Evolutionary conservation across 2,888 invertebrate species (phyloP).

Genomic region (Belgica antarctica): DNA sequence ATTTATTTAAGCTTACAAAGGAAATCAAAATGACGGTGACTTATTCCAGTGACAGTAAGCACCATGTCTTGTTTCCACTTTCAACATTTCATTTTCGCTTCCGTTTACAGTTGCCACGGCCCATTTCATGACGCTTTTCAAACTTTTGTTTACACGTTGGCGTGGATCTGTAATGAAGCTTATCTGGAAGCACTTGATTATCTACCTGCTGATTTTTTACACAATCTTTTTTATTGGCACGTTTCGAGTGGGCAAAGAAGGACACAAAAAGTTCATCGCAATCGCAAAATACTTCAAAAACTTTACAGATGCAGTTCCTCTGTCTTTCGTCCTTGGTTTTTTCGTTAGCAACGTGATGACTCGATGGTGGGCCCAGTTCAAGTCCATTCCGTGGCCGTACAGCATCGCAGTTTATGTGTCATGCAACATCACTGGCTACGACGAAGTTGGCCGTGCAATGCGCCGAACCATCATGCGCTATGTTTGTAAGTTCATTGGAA

Average conservation of each 20-base stretch:
- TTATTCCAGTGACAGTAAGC: not conserved
- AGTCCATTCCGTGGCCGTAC: slow-evolving; percentile 62
- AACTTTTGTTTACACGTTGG: slow-evolving; percentile 1
- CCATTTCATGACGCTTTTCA: not conserved
- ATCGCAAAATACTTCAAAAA: not conserved
- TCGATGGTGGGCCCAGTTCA: slow-evolving; percentile 35
- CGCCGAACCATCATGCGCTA: slow-evolving; percentile 60
- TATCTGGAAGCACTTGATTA: slow-evolving; percentile 3
- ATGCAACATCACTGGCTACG: slow-evolving; percentile 60
- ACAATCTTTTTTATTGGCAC: too few species aligned
- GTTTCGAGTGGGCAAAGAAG: not conserved
- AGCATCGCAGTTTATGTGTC: slow-evolving; percentile 60
- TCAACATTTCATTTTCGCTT: not conserved
- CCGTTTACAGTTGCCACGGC: slow-evolving; percentile 30
- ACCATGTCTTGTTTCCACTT: not conserved
- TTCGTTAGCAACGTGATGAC: slow-evolving; percentile 4
- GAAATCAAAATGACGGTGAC: not conserved
- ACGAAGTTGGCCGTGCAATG: slow-evolving; percentile 51
- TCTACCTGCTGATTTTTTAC: too few species aligned
- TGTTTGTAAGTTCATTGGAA: too few species aligned
- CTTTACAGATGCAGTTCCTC: not conserved
- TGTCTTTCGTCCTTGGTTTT: slow-evolving; percentile 24
- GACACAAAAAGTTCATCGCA: not conserved
- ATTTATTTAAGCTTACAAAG: too few species aligned
- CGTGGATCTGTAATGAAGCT: slow-evolving; percentile 14